A percentile compares a stretch with the other conserved stretches of the same genome.
Evolutionary conservation across 2,113 vertebrate species (phyloP).

Genomic region (Eurypyga helias): DNA sequence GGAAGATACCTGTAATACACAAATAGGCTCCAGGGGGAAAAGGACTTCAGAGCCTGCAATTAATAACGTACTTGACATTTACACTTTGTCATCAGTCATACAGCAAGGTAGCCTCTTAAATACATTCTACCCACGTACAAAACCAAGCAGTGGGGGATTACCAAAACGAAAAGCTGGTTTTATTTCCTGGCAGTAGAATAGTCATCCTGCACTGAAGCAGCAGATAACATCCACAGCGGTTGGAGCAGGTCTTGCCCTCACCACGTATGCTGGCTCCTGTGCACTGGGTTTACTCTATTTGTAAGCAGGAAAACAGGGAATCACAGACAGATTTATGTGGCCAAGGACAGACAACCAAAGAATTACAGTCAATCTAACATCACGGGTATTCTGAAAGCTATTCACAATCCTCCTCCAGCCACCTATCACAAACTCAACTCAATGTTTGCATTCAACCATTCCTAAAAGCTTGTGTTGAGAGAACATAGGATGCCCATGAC

Average conservation of each 20-base stretch:
- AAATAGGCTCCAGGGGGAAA: neutral
- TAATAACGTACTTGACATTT: fast-evolving
- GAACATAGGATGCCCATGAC: neutral
- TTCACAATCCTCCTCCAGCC: neutral
- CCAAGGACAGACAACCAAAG: neutral
- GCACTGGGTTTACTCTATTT: neutral
- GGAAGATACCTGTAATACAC: neutral
- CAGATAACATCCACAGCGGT: neutral
- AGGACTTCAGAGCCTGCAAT: neutral
- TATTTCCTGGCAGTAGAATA: neutral
- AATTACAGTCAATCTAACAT: neutral
- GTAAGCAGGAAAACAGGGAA: neutral
- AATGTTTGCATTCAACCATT: neutral
- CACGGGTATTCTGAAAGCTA: neutral
- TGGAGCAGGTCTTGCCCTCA: neutral
- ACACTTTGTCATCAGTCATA: neutral
- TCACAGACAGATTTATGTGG: neutral
- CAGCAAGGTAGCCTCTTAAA: neutral
- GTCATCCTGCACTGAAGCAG: neutral
- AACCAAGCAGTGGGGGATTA: neutral
- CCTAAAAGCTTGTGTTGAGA: neutral
- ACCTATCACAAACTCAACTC: neutral
- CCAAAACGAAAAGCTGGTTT: neutral
- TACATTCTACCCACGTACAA: neutral
- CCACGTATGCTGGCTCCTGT: neutral